A percentile compares a stretch with the other conserved stretches of the same genome.
phyloP scores from a whole-genome alignment of 92 coral and sea anemone species.

The Porites evermanni region DNA sequence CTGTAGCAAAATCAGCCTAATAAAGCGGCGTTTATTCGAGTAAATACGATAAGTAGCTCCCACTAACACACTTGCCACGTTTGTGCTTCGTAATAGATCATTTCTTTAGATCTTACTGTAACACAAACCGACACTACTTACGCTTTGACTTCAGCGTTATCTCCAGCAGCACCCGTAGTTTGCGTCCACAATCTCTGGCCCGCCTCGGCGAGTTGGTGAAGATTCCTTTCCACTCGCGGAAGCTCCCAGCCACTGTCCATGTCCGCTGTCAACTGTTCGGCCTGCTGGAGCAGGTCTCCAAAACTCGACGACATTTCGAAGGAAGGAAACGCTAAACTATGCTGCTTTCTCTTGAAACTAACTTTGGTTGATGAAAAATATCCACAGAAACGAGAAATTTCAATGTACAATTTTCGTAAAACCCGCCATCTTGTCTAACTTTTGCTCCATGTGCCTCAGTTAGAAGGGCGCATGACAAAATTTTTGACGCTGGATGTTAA shows the following conservation, averaged over 20 bases:
- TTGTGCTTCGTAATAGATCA: too few relatives aligned
- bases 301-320: constrained; percentile 88
- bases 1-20: too few relatives aligned
- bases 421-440: constrained; percentile 80
- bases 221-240: constrained; percentile 93
- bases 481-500: background rate
- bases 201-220: constrained; percentile 97
- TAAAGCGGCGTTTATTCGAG: too few relatives aligned
- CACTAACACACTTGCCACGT: too few relatives aligned
- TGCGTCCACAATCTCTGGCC: constrained; percentile 95
- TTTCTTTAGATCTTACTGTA: too few relatives aligned
- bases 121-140: constrained; percentile 53
- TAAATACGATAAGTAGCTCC: too few relatives aligned
- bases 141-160: constrained; percentile 98
- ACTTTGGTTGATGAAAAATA: background rate
- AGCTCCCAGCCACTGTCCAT: constrained; percentile 99
- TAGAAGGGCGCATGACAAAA: background rate
- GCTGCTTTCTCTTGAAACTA: too few relatives aligned
- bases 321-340: background rate
- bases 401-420: constrained; percentile 57
- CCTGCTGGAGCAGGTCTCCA: constrained; percentile 96
- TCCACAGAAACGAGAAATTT: background rate
- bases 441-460: constrained; percentile 11
- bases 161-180: constrained; percentile 88
- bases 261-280: constrained; percentile 98